phyloP scores from a whole-genome alignment of 2,888 invertebrate genomes.

The Ormyrus labotus region DNA sequence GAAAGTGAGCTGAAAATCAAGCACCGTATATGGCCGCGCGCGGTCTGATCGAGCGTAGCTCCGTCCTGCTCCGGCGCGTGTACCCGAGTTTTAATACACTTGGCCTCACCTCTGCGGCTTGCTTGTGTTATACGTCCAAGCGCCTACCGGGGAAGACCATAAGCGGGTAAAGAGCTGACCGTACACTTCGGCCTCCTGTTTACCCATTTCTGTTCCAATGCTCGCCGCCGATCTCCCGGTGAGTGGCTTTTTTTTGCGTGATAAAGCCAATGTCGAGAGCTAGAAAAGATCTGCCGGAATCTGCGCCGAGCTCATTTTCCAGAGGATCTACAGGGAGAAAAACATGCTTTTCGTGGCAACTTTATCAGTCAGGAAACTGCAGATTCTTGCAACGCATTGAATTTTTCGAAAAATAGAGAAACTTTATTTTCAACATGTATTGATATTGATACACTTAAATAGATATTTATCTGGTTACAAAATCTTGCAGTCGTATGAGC shows the following conservation, averaged over 20 bases:
- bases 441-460: too few relatives aligned
- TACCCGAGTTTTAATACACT: not conserved
- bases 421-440: too few relatives aligned
- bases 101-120: not conserved
- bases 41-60: not conserved
- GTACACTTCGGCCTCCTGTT: constrained; percentile 14
- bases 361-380: too few relatives aligned
- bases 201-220: constrained; percentile 10
- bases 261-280: too few relatives aligned
- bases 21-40: constrained; percentile 66
- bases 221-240: not conserved
- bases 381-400: too few relatives aligned
- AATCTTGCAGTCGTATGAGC: constrained; percentile 12
- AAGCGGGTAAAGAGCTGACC: constrained; percentile 42
- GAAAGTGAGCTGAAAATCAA: constrained; percentile 66
- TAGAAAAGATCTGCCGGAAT: too few relatives aligned
- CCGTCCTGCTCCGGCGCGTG: constrained; percentile 5
- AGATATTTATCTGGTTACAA: not conserved
- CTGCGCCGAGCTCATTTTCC: not conserved
- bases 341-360: too few relatives aligned
- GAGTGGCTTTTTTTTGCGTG: too few relatives aligned
- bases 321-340: too few relatives aligned
- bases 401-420: not conserved
- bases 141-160: constrained; percentile 32
- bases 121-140: too few relatives aligned